A percentile compares a stretch with the other conserved stretches of the same genome.
phyloP scores from a whole-genome alignment of 2,888 invertebrate genomes.

The Actias luna region DNA sequence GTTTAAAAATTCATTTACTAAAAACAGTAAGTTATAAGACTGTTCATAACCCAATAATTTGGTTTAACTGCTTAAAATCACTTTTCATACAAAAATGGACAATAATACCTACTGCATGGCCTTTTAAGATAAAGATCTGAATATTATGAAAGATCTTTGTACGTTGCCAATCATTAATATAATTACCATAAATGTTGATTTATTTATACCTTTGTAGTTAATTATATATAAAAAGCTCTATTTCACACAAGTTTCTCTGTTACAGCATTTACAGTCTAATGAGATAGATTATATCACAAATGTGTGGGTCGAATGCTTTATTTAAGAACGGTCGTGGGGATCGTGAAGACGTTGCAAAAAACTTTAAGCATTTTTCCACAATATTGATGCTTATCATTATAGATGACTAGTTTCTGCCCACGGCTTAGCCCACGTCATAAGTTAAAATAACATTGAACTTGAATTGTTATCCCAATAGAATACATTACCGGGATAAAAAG shows the following conservation, averaged over 20 bases:
- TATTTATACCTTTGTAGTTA: slow-evolving; percentile 29
- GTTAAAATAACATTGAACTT: too few species aligned
- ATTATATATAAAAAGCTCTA: slow-evolving; percentile 1
- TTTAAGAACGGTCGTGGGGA: slow-evolving; percentile 63
- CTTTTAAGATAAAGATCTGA: background rate
- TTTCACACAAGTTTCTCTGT: slow-evolving; percentile 48
- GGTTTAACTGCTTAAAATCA: too few species aligned
- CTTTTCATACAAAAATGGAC: too few species aligned
- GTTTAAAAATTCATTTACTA: too few species aligned
- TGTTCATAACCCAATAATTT: too few species aligned
- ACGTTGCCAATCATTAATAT: slow-evolving; percentile 17
- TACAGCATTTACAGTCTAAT: slow-evolving; percentile 53
- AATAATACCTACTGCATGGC: too few species aligned
- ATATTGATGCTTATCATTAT: background rate
- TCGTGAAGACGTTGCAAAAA: slow-evolving; percentile 49
- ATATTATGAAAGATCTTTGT: too few species aligned
- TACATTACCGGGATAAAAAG: too few species aligned
- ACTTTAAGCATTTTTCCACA: slow-evolving; percentile 27
- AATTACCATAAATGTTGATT: slow-evolving; percentile 36
- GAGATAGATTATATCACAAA: slow-evolving; percentile 64
- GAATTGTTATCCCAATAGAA: too few species aligned
- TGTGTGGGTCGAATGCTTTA: slow-evolving; percentile 53
- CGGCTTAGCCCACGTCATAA: too few species aligned
- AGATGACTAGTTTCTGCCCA: too few species aligned
- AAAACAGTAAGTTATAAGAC: too few species aligned